Evolutionary conservation across 2,888 invertebrate species (phyloP), one percentile per base, ranked within the genome.

Genomic region (Standfussiana lucernea): DNA sequence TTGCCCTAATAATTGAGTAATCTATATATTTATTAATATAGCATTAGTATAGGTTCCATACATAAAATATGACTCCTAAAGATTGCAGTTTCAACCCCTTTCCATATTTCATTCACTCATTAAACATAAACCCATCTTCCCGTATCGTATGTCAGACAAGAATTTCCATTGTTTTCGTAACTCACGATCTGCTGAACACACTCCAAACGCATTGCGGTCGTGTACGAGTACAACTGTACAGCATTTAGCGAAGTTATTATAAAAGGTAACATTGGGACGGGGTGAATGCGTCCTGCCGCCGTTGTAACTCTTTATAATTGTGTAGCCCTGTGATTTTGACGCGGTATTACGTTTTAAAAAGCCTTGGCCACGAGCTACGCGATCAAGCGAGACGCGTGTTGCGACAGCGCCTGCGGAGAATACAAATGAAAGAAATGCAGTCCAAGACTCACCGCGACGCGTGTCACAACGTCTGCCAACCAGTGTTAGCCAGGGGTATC

Each of bases 241-340:
- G 42, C 65, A 56, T 75, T 84, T 84, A 66, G 84, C 72, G 61
- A 35, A 69, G 50, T 75, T 70, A 80, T 84, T 81, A 67, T 72
- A 84, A 84, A 75, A 62, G 24, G 56, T 72, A 66, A 80, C 76
- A 62, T 64, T 56, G 28, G 42, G 53, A 53, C 40, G 64, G 24
- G n/a, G 24, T 61, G 67, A 81, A 81, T 85, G 65, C 66, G 84
- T 69, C 24, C 76, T 71, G 50, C 77, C 56, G 42, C 59, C 35
- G 45, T 28, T 70, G 37, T 72, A 69, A 62, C 47, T 74, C 72
- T 45, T 84, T 72, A 82, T 85, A 50, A 83, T 24, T 47, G 47
- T 83, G 47, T 13, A 13, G n/a, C 28, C 6, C 42, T 37, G 47
- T 62, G 69, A 77, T 75, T 72, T 64, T 68, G n/a, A 75, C 42